These are phyloP conservation scores for Zaprionus ghesquierei DNA, from an alignment of 1,140 invertebrate species.

Conservation along the genomic window DNA sequence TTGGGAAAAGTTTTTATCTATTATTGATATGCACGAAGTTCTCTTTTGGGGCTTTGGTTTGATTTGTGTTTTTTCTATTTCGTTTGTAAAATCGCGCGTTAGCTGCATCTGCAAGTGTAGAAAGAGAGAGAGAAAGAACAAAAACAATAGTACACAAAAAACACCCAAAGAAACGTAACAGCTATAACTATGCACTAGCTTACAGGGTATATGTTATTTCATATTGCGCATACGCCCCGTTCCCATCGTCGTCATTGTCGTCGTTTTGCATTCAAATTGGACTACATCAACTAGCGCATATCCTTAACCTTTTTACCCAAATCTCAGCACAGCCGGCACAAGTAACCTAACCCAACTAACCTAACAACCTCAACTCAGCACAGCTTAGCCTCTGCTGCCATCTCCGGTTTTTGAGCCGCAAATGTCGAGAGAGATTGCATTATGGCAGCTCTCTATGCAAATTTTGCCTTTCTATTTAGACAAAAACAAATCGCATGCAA, in stretches of 20 bases:
- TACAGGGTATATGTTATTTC: conserved; percentile 7
- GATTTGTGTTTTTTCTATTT: conserved; percentile 46
- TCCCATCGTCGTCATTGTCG: too few relatives aligned
- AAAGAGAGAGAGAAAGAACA: conserved; percentile 56
- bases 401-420: not conserved
- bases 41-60: too few relatives aligned
- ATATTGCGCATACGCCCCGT: conserved; percentile 65
- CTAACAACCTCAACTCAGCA: not conserved
- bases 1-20: not conserved
- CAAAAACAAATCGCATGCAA: conserved; percentile 78
- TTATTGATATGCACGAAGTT: conserved; percentile 56
- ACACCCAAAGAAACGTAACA: conserved; percentile 23
- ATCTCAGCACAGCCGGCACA: conserved; percentile 51
- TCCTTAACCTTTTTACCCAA: conserved; percentile 79
- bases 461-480: conserved; percentile 47
- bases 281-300: conserved; percentile 57
- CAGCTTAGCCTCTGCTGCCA: not conserved
- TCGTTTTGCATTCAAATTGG: conserved; percentile 71
- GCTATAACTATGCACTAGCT: conserved; percentile 33
- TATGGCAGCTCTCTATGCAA: conserved; percentile 72
- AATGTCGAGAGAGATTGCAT: conserved; percentile 55
- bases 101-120: conserved; percentile 73
- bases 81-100: conserved; percentile 7
- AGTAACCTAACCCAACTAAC: not conserved
- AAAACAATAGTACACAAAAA: conserved; percentile 51